Base-by-base conservation (phyloP, 2,888 invertebrate genomes). In the Acrocyrtus sp. region DNA sequence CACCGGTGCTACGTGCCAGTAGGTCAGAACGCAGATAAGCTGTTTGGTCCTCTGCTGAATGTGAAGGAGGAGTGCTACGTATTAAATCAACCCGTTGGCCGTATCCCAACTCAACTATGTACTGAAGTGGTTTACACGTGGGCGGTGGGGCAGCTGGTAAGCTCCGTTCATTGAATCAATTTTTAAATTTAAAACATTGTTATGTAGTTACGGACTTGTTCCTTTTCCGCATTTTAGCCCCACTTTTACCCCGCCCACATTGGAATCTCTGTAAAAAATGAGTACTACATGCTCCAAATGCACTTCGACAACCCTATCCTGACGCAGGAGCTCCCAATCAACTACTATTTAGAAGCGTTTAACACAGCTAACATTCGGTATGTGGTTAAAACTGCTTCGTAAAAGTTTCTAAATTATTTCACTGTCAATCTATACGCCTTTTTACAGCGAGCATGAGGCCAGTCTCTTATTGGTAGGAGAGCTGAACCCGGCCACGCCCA, bases 181-280 rank as follows among this genome's bases (percentile, higher is more conserved):
- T n/a, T n/a, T n/a, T n/a, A n/a, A n/a, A n/a, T n/a, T n/a, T n/a
- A n/a, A n/a, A n/a, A n/a, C n/a, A n/a, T n/a, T n/a, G n/a, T n/a
- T n/a, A n/a, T n/a, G n/a, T n/a, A n/a, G n/a, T n/a, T n/a, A n/a
- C n/a, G n/a, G n/a, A n/a, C n/a, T n/a, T n/a, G n/a, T n/a, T n/a
- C 39, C 22, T 51, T 41, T 45, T n/a, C n/a, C 8, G 5, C 22
- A n/a, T 12, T 19, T 10, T 10, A 74, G 65, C 54, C 74, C 0
- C 24, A 53, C 8, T 54, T 69, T 17, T 65, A 66, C 21, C 74
- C 74, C 3, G 69, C 65, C 0, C 69, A 74, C 21, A 69, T 74
- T 26, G 74, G 74, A 10, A 21, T 65, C 19, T 65, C 74, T 1
- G 12, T 74, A 3, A 21, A 39, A 3, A 50, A 69, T 17, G 69